Evolutionary conservation across 2,113 vertebrate genomes (phyloP), one percentile per base, ranked within the genome.

Genomic region (Carassius auratus): DNA sequence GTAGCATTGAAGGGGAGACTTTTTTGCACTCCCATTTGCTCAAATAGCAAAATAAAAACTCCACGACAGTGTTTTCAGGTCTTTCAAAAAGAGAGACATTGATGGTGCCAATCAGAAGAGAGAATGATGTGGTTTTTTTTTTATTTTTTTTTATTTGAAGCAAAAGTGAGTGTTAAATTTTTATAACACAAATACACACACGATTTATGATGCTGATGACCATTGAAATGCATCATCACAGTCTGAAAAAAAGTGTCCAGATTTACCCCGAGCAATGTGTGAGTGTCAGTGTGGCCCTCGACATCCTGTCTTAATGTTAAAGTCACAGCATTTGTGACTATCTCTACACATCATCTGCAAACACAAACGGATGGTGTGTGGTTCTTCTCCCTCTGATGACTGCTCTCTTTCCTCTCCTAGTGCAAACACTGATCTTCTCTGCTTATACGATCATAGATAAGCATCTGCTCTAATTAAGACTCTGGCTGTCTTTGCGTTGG

Each of bases 401-500:
- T 21, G 9, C 0, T 12, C 52, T 26, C 13, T 33, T 66, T 59
- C 21, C 21, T 62, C 4, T 30, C 10, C n/a, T 26, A 3, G 21
- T 62, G 55, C 77, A 62, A 62, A 78, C 57, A 79, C 33, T 38
- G 6, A 45, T 45, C 57, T 80, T 8, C 30, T 23, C 50, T 68
- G 61, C 59, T 80, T 59, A 57, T 59, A 55, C 23, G 15, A 17
- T 76, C 23, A 52, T 23, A 81, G 79, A 81, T 50, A 21, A 81
- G 61, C 50, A 82, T 82, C 66, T 82, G 64, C 45, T 48, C 83
- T 82, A 12, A 6, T 62, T 38, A 15, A 66, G 9, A 0, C 38
- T n/a, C 14, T 42, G 9, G 5, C 59, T 26, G 36, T 14, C 48
- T 61, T 14, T 61, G 48, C n/a, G 17, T 79, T 78, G 85, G 85